Evolutionary conservation across 2,888 invertebrate species (phyloP), one percentile per base, ranked within the genome.

Genomic region (Sinotaia quadrata): DNA sequence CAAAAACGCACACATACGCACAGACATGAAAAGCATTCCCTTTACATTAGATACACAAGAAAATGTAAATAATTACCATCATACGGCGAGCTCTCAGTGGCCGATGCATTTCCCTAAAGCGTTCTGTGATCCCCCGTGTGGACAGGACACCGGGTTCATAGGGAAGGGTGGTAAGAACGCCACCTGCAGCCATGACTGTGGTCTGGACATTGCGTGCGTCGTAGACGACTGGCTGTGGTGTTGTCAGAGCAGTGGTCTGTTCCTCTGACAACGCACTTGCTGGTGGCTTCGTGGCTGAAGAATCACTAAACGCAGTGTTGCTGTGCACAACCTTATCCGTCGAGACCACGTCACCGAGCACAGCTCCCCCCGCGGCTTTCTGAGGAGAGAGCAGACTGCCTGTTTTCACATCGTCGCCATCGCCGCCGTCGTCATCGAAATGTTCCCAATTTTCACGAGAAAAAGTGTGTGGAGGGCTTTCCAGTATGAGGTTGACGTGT

Each of bases 321-420:
- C 78, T 78, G 8, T 68, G 72, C 0, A 77, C 72, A 3, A 81
- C 76, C 29, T n/a, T n/a, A n/a, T n/a, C n/a, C n/a, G n/a, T n/a
- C n/a, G n/a, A n/a, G n/a, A n/a, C n/a, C n/a, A 24, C 27, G 31
- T 18, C 24, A 2, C 27, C 54, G 8, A 10, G n/a, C 27, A 10
- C 54, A 24, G 54, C 47, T 12, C 51, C 18, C 18, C 51, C 21
- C 18, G 1, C 5, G 2, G n/a, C 12, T 10, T n/a, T 4, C n/a
- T 2, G 37, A 2, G n/a, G 24, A 27, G 3, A 12, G 21, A 8
- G 58, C 15, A 4, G 33, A 15, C 21, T 47, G 37, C n/a, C 47
- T 31, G 60, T 31, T 44, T 3, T 24, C 44, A 10, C 3, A 29
- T 27, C 33, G 7, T 24, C 21, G 31, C 29, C 12, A 27, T 7